Evolutionary conservation across 2,113 vertebrate genomes (phyloP), one percentile per base, ranked within the genome.

Genomic region (Myrmecophaga tridactyla): DNA sequence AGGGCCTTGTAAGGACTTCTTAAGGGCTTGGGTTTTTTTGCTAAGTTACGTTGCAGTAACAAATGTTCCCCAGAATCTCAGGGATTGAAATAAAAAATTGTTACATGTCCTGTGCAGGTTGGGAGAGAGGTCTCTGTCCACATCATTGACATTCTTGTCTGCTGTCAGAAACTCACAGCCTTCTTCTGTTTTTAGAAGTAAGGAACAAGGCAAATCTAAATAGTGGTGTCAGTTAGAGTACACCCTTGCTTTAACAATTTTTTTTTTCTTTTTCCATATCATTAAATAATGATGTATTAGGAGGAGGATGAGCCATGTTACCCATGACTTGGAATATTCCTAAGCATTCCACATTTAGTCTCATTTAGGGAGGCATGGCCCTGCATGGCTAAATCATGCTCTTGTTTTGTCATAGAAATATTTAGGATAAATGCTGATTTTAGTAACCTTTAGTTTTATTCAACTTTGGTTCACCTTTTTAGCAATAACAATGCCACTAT

Each of bases 381-480:
- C 31, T 31, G 29, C 9, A 2, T 23, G 0, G 1, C 46, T 46
- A 7, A 17, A 1, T 78, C 6, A 7, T 25, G 15, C 20, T 87
- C n/a, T 83, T 46, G 73, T 60, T 81, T 36, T 89, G 65, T 72
- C 67, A 72, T 27, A 51, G 62, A 69, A 56, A n/a, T 56, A 29
- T 21, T 73, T 51, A 69, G 48, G 43, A 60, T 67, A 17, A 53
- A 17, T 76, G 23, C 58, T 31, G 85, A 72, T 56, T 85, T 67
- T 87, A 62, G 63, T 85, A 63, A 48, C 27, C 72, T 82, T 94
- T 82, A 53, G 43, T 63, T 95, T 78, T 65, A 85, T 63, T 48
- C 46, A 31, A 4, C 29, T 92, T 75, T 65, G 34, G 81, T 39
- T 70, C 25, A 39, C 51, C 77, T 48, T 95, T 89, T 90, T 63